Evolutionary conservation across 1,140 invertebrate genomes (phyloP).

Genomic region (Galendromus occidentalis): DNA sequence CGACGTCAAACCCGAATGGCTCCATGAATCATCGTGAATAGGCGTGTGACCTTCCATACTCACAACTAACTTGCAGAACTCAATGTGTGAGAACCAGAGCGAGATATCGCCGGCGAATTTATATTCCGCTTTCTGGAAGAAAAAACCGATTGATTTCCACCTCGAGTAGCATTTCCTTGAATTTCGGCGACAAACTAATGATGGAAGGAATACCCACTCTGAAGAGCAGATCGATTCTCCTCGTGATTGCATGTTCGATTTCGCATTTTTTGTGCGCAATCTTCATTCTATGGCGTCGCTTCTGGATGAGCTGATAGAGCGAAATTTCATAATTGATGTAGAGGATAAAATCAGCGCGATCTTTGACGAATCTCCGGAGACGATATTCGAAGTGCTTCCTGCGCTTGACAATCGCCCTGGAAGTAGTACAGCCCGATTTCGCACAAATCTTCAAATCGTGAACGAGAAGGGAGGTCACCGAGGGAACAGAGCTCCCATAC

Average conservation of each 20-base stretch:
- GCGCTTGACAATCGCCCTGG: neutral
- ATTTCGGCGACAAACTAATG: too few relatives aligned
- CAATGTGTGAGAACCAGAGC: constrained; percentile 6
- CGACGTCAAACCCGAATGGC: neutral
- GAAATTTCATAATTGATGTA: neutral
- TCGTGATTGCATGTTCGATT: constrained; percentile 1
- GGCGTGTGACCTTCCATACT: neutral
- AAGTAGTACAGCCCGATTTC: too few relatives aligned
- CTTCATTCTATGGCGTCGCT: neutral
- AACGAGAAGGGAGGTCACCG: too few relatives aligned
- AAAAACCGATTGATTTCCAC: too few relatives aligned
- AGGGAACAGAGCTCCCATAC: too few relatives aligned
- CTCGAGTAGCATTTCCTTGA: too few relatives aligned
- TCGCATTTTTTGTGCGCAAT: neutral
- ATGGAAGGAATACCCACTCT: neutral
- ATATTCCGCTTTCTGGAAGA: constrained; percentile 2
- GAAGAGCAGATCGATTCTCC: constrained; percentile 7
- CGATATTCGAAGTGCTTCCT: constrained; percentile 2
- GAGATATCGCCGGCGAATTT: neutral
- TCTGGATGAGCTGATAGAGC: neutral
- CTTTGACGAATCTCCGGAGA: neutral
- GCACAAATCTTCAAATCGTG: too few relatives aligned
- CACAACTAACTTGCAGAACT: constrained; percentile 2
- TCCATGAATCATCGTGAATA: neutral
- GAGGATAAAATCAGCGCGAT: neutral